A percentile compares a stretch with the other conserved stretches of the same genome.
Evolutionary conservation across 2,888 invertebrate species (phyloP).

Genomic region (Sthenelais limicola): DNA sequence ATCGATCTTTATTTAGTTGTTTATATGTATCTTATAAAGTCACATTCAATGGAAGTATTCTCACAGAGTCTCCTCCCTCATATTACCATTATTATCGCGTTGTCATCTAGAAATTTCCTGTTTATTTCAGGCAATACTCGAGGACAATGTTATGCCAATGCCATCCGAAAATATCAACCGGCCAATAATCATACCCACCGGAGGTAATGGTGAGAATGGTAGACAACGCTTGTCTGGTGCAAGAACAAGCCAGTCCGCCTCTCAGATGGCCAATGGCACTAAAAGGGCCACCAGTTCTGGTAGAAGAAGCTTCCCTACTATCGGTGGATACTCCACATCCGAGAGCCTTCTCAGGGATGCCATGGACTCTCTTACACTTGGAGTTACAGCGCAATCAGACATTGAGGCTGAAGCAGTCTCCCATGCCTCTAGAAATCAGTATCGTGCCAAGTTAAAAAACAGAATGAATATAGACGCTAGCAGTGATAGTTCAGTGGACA

Average conservation of each 20-base stretch:
- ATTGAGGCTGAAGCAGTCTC: not conserved
- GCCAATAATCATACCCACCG: slow-evolving; percentile 24
- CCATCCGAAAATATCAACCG: not conserved
- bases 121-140: slow-evolving; percentile 14
- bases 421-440: not conserved
- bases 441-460: slow-evolving; percentile 4
- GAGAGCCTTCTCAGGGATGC: slow-evolving; percentile 5
- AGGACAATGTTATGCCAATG: slow-evolving; percentile 27
- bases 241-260: slow-evolving; percentile 30
- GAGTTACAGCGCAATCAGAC: not conserved
- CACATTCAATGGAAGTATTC: no score
- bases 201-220: not conserved
- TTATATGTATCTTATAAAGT: no score
- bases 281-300: not conserved
- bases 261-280: not conserved
- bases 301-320: slow-evolving; percentile 10
- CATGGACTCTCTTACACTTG: slow-evolving; percentile 17
- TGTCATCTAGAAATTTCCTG: no score
- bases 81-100: no score
- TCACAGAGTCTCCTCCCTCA: no score
- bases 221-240: slow-evolving; percentile 1
- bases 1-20: no score
- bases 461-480: not conserved
- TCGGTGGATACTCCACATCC: not conserved
- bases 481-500: slow-evolving; percentile 26